A percentile compares a stretch with the other conserved stretches of the same genome.
phyloP scores from a whole-genome alignment of 2,797 vertebrate species.

The Hipposideros larvatus region DNA sequence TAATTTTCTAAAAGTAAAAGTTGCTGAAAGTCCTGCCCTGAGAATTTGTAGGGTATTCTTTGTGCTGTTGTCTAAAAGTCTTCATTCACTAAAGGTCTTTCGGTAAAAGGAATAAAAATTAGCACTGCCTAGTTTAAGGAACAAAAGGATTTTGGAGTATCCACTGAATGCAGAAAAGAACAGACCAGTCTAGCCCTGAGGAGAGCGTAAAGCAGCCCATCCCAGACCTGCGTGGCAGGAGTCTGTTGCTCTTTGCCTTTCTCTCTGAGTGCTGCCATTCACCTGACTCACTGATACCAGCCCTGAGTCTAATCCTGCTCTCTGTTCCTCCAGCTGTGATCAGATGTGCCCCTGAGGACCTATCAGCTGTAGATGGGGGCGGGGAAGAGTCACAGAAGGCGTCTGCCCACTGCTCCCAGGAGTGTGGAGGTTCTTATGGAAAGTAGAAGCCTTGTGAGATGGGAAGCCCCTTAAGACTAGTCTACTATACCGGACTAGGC shows the following conservation, averaged over 20 bases:
- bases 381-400: not conserved
- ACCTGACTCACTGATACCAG: not conserved
- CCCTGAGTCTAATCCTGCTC: not conserved
- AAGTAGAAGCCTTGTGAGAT: not conserved
- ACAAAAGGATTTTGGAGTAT: not conserved
- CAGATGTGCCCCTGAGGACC: not conserved
- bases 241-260: rapidly evolving
- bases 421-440: not conserved
- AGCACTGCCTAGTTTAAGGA: not conserved
- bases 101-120: not conserved
- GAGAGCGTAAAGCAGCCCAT: not conserved
- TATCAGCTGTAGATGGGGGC: not conserved
- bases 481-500: not conserved
- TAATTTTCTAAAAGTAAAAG: not conserved
- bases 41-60: slow-evolving; percentile 11
- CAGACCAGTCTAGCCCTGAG: not conserved
- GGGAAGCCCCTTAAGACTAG: not conserved
- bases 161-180: not conserved
- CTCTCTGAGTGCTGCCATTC: not conserved
- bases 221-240: not conserved
- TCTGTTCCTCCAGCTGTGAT: not conserved
- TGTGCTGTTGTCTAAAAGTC: not conserved
- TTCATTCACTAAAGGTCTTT: not conserved
- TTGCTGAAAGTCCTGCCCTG: not conserved
- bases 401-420: too few species aligned